phyloP scores from a whole-genome alignment of 2,888 invertebrate species.

The Brachypterus glaber region DNA sequence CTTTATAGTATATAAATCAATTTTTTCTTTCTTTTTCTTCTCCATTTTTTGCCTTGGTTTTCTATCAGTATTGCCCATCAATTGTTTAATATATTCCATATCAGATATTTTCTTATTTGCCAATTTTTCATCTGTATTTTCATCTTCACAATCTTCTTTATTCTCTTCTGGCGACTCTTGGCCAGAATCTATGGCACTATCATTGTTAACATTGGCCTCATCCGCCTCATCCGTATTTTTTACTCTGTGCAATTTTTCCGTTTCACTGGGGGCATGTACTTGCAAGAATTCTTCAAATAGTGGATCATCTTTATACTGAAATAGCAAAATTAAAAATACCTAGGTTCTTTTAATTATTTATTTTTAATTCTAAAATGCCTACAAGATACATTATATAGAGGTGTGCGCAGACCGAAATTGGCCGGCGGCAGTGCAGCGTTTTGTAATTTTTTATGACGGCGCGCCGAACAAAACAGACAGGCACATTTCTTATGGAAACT shows the following conservation, averaged over 20 bases:
- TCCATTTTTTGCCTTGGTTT: conserved; percentile 36
- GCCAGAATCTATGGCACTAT: conserved; percentile 36
- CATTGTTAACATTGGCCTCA: conserved; percentile 12
- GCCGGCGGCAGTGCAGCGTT: no score
- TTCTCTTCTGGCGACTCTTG: conserved; percentile 38
- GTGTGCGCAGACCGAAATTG: no score
- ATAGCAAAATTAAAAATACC: no score
- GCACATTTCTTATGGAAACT: no score
- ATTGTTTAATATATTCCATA: conserved; percentile 62
- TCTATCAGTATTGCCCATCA: conserved; percentile 42
- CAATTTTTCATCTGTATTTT: conserved; percentile 41
- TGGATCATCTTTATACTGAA: conserved; percentile 76
- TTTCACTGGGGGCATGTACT: conserved; percentile 56
- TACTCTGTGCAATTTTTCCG: conserved; percentile 20
- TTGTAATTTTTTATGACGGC: no score
- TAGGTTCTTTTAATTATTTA: no score
- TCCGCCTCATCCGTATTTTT: conserved; percentile 25
- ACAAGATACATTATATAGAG: no score
- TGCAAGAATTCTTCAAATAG: conserved; percentile 83
- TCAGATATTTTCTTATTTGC: conserved; percentile 69
- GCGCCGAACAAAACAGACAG: no score
- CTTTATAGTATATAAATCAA: conserved; percentile 54
- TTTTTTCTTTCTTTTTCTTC: conserved; percentile 35
- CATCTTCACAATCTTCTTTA: conserved; percentile 30
- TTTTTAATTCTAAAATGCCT: no score